Conservation (phyloP, 2,888 invertebrate species). For the Lithosia quadra region DNA sequence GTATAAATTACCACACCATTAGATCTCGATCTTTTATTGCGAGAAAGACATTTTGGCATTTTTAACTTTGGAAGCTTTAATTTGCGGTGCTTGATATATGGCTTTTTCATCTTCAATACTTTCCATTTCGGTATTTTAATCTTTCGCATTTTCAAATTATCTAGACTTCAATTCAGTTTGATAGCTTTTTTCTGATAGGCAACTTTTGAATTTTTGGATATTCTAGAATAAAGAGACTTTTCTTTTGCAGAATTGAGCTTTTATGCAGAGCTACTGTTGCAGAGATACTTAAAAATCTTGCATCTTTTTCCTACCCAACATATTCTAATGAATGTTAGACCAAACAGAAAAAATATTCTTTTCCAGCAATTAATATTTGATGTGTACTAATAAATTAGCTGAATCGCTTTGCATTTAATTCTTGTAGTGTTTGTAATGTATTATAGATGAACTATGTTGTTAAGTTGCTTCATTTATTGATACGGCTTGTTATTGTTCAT, state of each 20-base stretch:
- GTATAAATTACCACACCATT: not conserved
- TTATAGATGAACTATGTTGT: not conserved
- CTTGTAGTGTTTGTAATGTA: not conserved
- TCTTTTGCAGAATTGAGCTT: not conserved
- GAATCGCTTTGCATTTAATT: not conserved
- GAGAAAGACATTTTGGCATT: conserved; percentile 5
- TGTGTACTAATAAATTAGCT: not conserved
- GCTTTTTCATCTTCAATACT: not conserved
- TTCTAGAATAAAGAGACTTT: not conserved
- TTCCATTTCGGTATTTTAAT: conserved; percentile 7
- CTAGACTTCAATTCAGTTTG: not conserved
- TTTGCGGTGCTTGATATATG: conserved; percentile 6
- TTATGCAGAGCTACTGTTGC: not conserved
- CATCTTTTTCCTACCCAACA: not conserved
- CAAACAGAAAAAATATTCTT: not conserved
- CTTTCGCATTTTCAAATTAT: not conserved
- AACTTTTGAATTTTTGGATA: not conserved
- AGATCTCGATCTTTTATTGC: conserved; percentile 1
- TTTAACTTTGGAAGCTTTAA: conserved; percentile 7
- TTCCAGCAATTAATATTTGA: not conserved
- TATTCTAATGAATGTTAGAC: not conserved
- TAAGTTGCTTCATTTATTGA: not conserved
- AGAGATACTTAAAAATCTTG: not conserved
- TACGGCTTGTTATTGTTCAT: conserved; percentile 43
- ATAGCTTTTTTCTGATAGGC: not conserved